Percentiles rank a stretch among this genome's conserved stretches.
phyloP scores from a whole-genome alignment of 2,888 invertebrate genomes.

The Lasioglossum leucozonium region DNA sequence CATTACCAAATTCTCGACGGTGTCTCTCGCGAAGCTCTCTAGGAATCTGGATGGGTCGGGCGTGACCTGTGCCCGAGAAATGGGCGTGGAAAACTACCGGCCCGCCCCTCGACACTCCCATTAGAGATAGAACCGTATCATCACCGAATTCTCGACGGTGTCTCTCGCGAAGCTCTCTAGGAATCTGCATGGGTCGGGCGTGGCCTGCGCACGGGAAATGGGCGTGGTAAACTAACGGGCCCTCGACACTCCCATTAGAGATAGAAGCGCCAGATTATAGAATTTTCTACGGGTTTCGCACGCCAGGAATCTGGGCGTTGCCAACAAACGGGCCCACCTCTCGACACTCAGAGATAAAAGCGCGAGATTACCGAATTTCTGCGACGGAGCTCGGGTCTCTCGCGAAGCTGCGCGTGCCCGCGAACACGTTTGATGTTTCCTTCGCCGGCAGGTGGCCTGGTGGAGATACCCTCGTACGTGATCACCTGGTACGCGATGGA shows the following conservation, averaged over 20 bases:
- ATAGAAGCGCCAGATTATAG: no score
- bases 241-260: background rate
- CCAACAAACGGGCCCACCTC: background rate
- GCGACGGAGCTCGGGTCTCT: background rate
- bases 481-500: conserved; percentile 89
- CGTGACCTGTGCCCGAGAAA: background rate
- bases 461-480: conserved; percentile 88
- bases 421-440: background rate
- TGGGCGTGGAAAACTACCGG: background rate
- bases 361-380: background rate
- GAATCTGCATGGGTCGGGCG: no score
- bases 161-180: background rate
- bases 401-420: background rate
- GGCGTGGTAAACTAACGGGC: background rate
- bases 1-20: background rate
- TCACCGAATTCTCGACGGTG: background rate
- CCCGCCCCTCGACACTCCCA: background rate
- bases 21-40: background rate
- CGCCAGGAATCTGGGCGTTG: no score
- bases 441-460: conserved; percentile 86
- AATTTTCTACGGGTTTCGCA: no score
- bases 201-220: background rate
- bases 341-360: background rate
- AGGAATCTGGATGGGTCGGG: no score
- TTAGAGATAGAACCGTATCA: background rate